Evolutionary conservation across 2,113 vertebrate species (phyloP), one percentile per base, ranked within the genome.

Genomic region (Synodontis membranacea): DNA sequence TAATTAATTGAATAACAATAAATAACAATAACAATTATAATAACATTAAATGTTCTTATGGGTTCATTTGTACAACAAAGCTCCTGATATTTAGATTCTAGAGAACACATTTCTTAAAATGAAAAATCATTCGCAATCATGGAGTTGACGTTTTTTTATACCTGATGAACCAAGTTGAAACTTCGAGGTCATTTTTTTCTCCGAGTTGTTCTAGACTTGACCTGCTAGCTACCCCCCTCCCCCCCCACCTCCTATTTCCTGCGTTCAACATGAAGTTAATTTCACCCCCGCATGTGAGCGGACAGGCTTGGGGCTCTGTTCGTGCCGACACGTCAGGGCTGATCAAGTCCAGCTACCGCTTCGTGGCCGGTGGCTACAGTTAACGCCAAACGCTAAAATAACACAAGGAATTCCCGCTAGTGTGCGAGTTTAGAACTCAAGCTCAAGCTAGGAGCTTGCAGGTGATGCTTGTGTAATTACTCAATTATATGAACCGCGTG

Each of bases 331-430:
- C 66, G 25, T 56, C 62, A 79, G 85, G 48, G 46, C 48, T 81
- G 85, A 86, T 81, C 62, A 23, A 80, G 64, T 80, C 84, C 84
- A 86, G 84, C 78, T 86, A 58, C 76, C 8, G 17, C 62, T 25
- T 44, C 1, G n/a, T 34, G 54, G 3, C 72, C 11, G 56, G 54
- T 80, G 62, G 85, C 78, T 86, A 58, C 37, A 34, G 60, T 81
- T 58, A 70, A 25, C 25, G 28, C 31, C 34, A 4, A 31, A 25
- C 21, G 37, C 19, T 80, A 58, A 54, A 81, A 58, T 72, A 81
- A 46, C 78, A 56, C 2, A 0, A 79, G 34, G 64, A 58, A 80
- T 39, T 78, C 46, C 60, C 46, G 4, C 44, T 31, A 39, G 58
- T 37, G 46, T 39, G 1, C 23, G 17, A 46, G 28, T 88, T 54